Evolutionary conservation across 2,888 invertebrate genomes (phyloP).

Genomic region (Germaria angustata): DNA sequence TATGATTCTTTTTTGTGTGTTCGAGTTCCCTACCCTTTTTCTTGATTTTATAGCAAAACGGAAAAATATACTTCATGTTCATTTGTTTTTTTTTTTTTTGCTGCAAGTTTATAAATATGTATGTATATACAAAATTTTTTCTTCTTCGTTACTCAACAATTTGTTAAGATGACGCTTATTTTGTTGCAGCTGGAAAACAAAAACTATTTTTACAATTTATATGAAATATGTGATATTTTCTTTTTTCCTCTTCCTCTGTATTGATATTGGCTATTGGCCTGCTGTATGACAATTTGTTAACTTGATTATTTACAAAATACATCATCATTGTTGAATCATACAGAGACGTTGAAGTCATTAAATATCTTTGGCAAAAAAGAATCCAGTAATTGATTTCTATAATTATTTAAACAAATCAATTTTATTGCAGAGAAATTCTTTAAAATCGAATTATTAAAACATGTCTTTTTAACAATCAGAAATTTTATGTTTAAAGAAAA

Average conservation of each 20-base stretch:
- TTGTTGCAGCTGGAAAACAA: conserved; percentile 50
- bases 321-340: conserved; percentile 45
- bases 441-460: neutral
- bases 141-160: conserved; percentile 53
- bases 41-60: neutral
- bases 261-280: conserved; percentile 15
- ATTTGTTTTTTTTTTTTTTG: conserved; percentile 49
- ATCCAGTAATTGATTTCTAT: conserved; percentile 45
- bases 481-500: neutral
- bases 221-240: conserved; percentile 54
- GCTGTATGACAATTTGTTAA: conserved; percentile 62
- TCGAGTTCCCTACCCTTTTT: neutral
- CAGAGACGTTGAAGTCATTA: conserved; percentile 8
- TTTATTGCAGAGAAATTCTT: conserved; percentile 15
- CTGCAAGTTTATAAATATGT: neutral
- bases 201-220: conserved; percentile 47
- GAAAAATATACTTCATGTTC: conserved; percentile 19
- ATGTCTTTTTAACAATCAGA: neutral
- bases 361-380: neutral
- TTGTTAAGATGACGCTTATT: conserved; percentile 67
- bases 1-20: neutral
- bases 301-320: conserved; percentile 57
- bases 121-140: neutral
- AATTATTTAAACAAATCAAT: conserved; percentile 55
- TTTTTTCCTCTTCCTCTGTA: neutral